phyloP scores from a whole-genome alignment of 1,140 invertebrate species.

The Microvelia longipes region DNA sequence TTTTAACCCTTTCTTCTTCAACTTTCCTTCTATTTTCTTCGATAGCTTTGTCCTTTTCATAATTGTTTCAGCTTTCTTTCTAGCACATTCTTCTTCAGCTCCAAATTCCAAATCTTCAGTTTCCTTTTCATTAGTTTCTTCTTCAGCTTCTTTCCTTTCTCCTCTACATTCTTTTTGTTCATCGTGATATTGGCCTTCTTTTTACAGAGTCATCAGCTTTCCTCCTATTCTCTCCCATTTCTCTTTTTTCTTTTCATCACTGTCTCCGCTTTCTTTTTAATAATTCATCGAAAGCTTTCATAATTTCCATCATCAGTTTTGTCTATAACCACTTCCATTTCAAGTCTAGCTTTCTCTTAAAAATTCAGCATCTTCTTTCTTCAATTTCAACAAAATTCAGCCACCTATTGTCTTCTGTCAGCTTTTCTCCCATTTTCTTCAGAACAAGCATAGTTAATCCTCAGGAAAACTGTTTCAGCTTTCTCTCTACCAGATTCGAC shows the following conservation, averaged over 20 bases:
- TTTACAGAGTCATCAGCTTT: too few relatives aligned
- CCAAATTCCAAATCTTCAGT: constrained; percentile 6
- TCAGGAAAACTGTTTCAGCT: too few relatives aligned
- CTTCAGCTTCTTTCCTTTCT: constrained; percentile 2
- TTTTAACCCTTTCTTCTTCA: neutral
- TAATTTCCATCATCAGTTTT: constrained; percentile 4
- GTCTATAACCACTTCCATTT: constrained; percentile 3
- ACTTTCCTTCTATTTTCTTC: constrained; percentile 1
- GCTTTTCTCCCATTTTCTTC: too few relatives aligned
- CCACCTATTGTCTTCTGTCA: too few relatives aligned
- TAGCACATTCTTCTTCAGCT: neutral
- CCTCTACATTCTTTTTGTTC: neutral
- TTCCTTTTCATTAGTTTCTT: constrained; percentile 1
- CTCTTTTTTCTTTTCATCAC: too few relatives aligned
- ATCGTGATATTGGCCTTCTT: neutral
- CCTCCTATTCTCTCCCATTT: constrained; percentile 5
- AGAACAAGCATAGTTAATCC: too few relatives aligned
- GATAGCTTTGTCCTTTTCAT: neutral
- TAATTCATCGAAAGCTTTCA: too few relatives aligned
- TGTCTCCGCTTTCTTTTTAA: too few relatives aligned
- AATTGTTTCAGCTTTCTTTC: neutral
- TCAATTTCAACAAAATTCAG: neutral
- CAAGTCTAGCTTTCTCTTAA: constrained; percentile 4
- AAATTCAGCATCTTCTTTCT: neutral
- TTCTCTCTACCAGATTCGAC: too few relatives aligned